Evolutionary conservation across 2,797 vertebrate species (phyloP).

Genomic region (Loriculus beryllinus): DNA sequence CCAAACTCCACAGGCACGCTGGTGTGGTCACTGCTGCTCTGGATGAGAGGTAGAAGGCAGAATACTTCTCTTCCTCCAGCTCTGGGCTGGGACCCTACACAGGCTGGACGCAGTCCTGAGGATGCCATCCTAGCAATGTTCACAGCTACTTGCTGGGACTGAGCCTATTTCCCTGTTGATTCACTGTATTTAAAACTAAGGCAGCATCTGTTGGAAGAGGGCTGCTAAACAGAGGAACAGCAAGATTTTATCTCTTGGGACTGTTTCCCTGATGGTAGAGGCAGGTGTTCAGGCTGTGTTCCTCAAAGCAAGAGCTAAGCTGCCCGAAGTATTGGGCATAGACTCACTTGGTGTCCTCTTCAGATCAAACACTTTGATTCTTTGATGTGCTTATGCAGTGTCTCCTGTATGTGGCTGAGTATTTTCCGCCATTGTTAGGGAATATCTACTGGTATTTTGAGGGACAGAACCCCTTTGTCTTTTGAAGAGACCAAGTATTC

Average conservation of each 20-base stretch:
- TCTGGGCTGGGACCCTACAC: background rate
- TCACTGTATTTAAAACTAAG: background rate
- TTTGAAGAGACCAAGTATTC: background rate
- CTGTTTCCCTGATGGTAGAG: background rate
- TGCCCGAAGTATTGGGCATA: background rate
- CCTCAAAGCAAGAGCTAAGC: background rate
- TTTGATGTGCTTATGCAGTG: background rate
- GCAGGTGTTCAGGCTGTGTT: background rate
- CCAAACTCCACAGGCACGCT: background rate
- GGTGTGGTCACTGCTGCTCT: fast-evolving
- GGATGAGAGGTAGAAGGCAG: background rate
- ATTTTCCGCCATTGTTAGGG: background rate
- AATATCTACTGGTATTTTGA: background rate
- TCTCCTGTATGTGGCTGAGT: background rate
- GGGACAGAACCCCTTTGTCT: background rate
- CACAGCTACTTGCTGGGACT: background rate
- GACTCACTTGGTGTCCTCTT: background rate
- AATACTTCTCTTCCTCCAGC: background rate
- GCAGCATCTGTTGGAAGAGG: background rate
- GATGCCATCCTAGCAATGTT: background rate
- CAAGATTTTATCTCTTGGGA: background rate
- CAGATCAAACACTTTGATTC: background rate
- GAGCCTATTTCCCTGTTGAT: background rate
- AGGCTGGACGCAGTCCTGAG: background rate
- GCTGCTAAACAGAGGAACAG: background rate